Conservation (phyloP, 2,113 vertebrate genomes). For the Nibea coibor region DNA sequence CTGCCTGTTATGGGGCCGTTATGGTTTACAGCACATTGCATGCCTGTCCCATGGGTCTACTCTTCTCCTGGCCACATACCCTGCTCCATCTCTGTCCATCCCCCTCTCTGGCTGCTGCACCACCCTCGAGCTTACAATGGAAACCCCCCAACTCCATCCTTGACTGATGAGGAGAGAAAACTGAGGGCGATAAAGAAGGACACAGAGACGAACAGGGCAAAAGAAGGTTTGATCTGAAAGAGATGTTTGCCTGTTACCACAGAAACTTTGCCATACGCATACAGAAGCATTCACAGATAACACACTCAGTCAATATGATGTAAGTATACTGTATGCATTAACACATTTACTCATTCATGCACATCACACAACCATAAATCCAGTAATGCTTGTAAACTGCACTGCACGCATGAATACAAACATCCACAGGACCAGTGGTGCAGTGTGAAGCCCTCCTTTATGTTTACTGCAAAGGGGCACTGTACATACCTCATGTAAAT, state of each 20-base stretch:
- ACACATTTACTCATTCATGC: conserved; percentile 49
- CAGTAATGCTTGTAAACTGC: background rate
- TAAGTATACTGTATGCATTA: conserved; percentile 25
- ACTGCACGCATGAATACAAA: conserved; percentile 13
- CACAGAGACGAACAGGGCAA: background rate
- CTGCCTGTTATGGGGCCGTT: conserved; percentile 72
- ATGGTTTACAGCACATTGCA: conserved; percentile 72
- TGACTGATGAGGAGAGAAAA: conserved; percentile 31
- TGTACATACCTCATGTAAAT: conserved; percentile 44
- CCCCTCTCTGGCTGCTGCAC: conserved; percentile 24
- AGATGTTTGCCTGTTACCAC: conserved; percentile 28
- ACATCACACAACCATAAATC: conserved; percentile 14
- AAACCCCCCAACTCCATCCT: conserved; percentile 16
- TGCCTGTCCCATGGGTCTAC: conserved; percentile 69
- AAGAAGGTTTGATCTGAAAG: background rate
- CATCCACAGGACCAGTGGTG: background rate
- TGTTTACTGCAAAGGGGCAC: background rate
- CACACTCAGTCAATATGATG: conserved; percentile 25
- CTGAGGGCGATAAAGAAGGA: background rate
- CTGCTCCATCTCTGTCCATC: conserved; percentile 42
- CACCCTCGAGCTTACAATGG: background rate
- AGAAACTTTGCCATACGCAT: conserved; percentile 20
- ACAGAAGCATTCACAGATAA: background rate
- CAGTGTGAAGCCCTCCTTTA: conserved; percentile 3
- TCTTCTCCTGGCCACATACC: conserved; percentile 45